Evolutionary conservation across 2,113 vertebrate genomes (phyloP).

Genomic region (Miniopterus natalensis): DNA sequence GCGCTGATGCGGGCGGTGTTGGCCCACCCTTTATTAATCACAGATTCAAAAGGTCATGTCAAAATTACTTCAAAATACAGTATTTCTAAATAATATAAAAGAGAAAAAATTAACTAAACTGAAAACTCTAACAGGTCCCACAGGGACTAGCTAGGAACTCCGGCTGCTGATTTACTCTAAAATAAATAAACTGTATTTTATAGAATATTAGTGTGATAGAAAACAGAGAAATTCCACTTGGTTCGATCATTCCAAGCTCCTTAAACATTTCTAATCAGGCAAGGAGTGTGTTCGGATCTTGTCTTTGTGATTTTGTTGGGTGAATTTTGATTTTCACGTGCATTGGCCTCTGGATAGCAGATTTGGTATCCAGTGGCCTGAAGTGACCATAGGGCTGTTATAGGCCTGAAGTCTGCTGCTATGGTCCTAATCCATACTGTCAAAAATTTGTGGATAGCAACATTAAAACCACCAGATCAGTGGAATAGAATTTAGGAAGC

Average conservation of each 20-base stretch:
- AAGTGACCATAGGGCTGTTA: background rate
- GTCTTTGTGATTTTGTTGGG: background rate
- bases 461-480: background rate
- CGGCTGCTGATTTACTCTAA: background rate
- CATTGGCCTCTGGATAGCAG: background rate
- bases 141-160: background rate
- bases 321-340: background rate
- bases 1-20: background rate
- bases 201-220: background rate
- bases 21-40: background rate
- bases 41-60: background rate
- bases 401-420: background rate
- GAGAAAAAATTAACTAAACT: background rate
- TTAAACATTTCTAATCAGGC: background rate
- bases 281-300: background rate
- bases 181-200: background rate
- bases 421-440: background rate
- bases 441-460: background rate
- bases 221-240: background rate
- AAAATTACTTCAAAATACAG: background rate
- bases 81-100: background rate
- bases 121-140: background rate
- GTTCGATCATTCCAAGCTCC: background rate
- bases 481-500: background rate
- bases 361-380: background rate